These are phyloP conservation scores for Scartelaos histophorus DNA, from an alignment of 2,113 vertebrate genomes.

Conservation along the genomic window DNA sequence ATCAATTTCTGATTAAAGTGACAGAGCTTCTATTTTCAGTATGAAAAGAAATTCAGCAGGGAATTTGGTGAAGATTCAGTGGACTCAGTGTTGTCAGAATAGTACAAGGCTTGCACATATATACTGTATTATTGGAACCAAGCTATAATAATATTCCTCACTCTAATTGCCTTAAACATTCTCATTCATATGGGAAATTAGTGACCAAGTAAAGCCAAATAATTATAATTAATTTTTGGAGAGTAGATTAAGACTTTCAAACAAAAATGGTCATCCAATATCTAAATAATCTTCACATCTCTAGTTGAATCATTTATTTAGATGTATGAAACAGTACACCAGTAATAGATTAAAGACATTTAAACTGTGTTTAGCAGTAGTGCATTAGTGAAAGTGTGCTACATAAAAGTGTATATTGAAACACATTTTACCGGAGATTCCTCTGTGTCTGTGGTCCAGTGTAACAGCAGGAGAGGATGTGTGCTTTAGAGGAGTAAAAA, in stretches of 20 bases:
- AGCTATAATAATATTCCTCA: too few relatives aligned
- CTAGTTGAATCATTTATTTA: too few relatives aligned
- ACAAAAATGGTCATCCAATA: too few relatives aligned
- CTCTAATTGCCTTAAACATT: too few relatives aligned
- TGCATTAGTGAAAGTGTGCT: not conserved
- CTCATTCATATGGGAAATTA: too few relatives aligned
- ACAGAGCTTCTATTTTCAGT: not conserved
- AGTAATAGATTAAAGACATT: too few relatives aligned
- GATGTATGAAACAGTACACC: too few relatives aligned
- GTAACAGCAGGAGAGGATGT: not conserved
- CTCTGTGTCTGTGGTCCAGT: not conserved
- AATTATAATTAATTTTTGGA: too few relatives aligned
- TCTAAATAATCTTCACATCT: too few relatives aligned
- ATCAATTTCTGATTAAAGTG: constrained; percentile 11
- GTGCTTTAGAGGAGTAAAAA: constrained; percentile 6
- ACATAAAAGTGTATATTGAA: not conserved
- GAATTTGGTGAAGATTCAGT: constrained; percentile 1
- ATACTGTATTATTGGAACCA: too few relatives aligned
- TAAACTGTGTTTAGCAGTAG: not conserved
- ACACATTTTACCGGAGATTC: not conserved
- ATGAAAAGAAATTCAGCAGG: not conserved
- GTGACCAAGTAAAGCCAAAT: too few relatives aligned
- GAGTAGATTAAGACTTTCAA: too few relatives aligned
- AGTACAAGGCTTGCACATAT: not conserved
- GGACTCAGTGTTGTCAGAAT: not conserved